A percentile compares a stretch with the other conserved stretches of the same genome.
Conservation (phyloP, 1,140 invertebrate genomes). For the Drosophila jambulina region DNA sequence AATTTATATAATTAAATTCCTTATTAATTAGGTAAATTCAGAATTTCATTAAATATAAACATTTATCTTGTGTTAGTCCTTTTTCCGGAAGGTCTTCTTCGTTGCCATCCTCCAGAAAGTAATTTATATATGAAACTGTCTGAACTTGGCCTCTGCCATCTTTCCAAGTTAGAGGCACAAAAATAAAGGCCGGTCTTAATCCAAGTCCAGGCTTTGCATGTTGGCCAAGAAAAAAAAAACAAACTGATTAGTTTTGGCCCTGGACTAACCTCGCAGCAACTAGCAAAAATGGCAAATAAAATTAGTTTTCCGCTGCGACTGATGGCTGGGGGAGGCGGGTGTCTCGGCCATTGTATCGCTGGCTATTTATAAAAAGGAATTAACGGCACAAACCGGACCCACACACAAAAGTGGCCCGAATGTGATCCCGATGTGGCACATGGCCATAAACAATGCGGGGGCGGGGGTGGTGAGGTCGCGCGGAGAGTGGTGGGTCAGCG, state of each 20-base stretch:
- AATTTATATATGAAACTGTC: constrained; percentile 22
- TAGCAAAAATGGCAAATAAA: constrained; percentile 56
- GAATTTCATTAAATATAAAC: neutral
- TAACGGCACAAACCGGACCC: constrained; percentile 81
- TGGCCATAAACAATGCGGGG: constrained; percentile 71
- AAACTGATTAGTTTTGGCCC: constrained; percentile 70
- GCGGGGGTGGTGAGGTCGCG: constrained; percentile 19
- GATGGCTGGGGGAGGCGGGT: constrained; percentile 14
- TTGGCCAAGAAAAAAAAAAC: constrained; percentile 32
- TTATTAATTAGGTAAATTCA: neutral
- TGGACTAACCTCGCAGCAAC: constrained; percentile 42
- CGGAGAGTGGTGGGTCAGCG: constrained; percentile 1
- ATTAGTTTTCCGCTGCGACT: constrained; percentile 42
- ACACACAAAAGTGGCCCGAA: constrained; percentile 61
- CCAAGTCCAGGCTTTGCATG: constrained; percentile 49
- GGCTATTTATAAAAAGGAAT: constrained; percentile 82
- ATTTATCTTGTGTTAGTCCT: neutral
- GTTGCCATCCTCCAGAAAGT: constrained; percentile 7
- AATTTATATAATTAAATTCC: too few species aligned
- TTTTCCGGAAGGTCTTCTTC: too few species aligned
- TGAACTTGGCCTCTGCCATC: constrained; percentile 10
- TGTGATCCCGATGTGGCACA: constrained; percentile 76
- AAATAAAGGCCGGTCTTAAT: constrained; percentile 15
- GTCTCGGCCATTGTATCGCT: constrained; percentile 52
- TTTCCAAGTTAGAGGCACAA: constrained; percentile 11